Percentiles rank a stretch among this genome's conserved stretches.
These are phyloP conservation scores for Leiothrix lutea DNA, from an alignment of 2,113 vertebrate species.

Conservation along the genomic window DNA sequence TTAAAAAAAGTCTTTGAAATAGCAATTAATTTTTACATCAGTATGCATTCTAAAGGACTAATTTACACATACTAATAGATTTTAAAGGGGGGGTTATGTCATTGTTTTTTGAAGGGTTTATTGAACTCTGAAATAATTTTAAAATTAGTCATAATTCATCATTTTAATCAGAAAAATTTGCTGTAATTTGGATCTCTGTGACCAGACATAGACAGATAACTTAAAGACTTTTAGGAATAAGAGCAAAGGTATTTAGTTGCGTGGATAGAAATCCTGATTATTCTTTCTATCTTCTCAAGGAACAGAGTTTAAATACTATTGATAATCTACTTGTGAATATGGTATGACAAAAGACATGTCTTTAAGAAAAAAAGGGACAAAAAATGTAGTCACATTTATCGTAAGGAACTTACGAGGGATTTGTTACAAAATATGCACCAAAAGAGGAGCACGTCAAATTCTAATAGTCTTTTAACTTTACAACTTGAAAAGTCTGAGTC, in stretches of 20 bases:
- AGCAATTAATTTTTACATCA: background rate
- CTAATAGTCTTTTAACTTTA: background rate
- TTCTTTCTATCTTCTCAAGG: background rate
- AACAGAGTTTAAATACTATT: background rate
- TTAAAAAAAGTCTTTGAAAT: background rate
- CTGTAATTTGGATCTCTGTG: background rate
- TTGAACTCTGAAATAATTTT: background rate
- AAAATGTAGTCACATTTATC: background rate
- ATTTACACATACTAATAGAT: background rate
- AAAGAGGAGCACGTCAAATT: background rate
- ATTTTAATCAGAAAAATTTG: background rate
- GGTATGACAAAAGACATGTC: background rate
- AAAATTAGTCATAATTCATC: background rate
- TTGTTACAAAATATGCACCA: background rate
- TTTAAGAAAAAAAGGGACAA: background rate
- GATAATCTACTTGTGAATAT: background rate
- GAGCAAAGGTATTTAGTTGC: background rate
- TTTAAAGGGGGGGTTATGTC: background rate
- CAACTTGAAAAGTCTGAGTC: background rate
- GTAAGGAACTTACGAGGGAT: accelerated
- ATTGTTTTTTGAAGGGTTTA: background rate
- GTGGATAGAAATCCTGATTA: background rate
- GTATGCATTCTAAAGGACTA: background rate
- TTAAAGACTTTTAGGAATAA: background rate
- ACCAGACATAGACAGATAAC: background rate